Evolutionary conservation across 2,888 invertebrate genomes (phyloP).

Genomic region (Acanthacorydalis orientalis): DNA sequence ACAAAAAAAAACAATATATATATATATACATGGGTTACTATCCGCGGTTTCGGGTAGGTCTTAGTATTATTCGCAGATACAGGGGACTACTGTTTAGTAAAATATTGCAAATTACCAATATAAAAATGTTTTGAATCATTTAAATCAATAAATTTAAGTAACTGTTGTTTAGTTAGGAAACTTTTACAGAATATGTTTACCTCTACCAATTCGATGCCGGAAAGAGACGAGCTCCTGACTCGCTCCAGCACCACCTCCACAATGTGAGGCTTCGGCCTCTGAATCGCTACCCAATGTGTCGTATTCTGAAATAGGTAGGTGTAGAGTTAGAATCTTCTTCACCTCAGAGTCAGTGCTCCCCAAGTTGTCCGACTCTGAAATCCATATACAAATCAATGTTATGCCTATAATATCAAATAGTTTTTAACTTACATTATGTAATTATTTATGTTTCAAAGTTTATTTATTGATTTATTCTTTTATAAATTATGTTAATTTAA

Average conservation of each 20-base stretch:
- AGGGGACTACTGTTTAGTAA: no score
- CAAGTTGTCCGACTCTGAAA: constrained; percentile 83
- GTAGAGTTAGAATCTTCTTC: constrained; percentile 82
- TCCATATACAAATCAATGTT: constrained; percentile 10
- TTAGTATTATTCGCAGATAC: no score
- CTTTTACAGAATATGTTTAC: constrained; percentile 21
- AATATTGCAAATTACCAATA: no score
- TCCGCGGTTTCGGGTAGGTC: no score
- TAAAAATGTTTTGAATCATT: no score
- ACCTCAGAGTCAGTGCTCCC: constrained; percentile 90
- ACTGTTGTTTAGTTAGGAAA: constrained; percentile 21
- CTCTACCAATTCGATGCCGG: constrained; percentile 29
- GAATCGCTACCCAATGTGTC: constrained; percentile 71
- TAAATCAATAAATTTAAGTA: no score
- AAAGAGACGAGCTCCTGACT: constrained; percentile 38
- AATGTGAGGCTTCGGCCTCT: constrained; percentile 37
- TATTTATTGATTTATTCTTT: background rate
- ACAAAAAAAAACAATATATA: no score
- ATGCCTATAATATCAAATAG: background rate
- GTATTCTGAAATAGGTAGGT: constrained; percentile 87
- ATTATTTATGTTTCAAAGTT: background rate
- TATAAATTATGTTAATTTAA: background rate
- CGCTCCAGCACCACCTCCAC: constrained; percentile 39
- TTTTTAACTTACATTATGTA: background rate
- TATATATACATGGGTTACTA: no score